Conservation (phyloP, 2,888 invertebrate species). For the Andrena haemorrhoa region DNA sequence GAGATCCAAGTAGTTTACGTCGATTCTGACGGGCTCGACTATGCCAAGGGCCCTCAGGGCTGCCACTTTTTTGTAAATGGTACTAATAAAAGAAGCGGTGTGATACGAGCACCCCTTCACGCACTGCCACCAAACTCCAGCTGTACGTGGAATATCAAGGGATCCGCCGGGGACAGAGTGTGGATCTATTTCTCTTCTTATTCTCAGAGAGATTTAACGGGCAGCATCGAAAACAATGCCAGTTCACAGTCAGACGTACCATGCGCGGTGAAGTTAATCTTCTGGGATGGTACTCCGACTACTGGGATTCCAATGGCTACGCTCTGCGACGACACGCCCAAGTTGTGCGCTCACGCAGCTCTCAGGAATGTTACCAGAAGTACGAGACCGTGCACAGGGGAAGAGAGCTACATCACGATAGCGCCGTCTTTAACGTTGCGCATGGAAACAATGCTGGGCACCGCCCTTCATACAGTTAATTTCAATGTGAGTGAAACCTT, state of each 20-base stretch:
- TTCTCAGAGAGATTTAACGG: constrained; percentile 90
- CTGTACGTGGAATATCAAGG: constrained; percentile 94
- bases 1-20: constrained; percentile 95
- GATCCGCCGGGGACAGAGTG: constrained; percentile 91
- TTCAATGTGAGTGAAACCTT: constrained; percentile 77
- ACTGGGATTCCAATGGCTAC: constrained; percentile 79
- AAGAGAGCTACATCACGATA: constrained; percentile 92
- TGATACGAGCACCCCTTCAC: constrained; percentile 92
- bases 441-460: constrained; percentile 85
- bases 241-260: constrained; percentile 62
- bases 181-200: constrained; percentile 96
- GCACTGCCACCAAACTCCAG: constrained; percentile 94
- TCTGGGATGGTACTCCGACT: constrained; percentile 81
- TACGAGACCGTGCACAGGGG: constrained; percentile 91
- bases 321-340: constrained; percentile 88
- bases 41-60: constrained; percentile 87
- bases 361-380: constrained; percentile 90
- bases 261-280: constrained; percentile 79
- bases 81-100: constrained; percentile 89
- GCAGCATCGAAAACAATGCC: constrained; percentile 84
- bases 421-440: constrained; percentile 81
- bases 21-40: constrained; percentile 94
- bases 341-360: constrained; percentile 93
- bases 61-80: constrained; percentile 84
- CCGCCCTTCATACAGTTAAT: constrained; percentile 90